These are phyloP conservation scores for Tricholauxania praeusta DNA, from an alignment of 2,888 invertebrate species.

Conservation along the genomic window DNA sequence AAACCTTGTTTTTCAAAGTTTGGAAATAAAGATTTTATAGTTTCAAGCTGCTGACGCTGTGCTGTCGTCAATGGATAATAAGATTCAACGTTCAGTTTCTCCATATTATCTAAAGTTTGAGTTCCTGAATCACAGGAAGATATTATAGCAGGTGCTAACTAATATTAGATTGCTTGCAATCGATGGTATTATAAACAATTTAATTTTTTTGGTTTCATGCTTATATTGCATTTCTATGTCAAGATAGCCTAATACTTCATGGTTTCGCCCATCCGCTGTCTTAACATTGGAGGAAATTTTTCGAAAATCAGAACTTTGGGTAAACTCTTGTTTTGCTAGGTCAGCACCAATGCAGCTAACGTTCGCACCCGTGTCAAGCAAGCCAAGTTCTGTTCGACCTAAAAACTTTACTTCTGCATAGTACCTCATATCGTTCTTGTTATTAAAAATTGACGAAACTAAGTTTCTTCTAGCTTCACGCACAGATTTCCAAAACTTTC, in stretches of 20 bases:
- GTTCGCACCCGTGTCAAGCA: not conserved
- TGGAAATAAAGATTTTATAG: not conserved
- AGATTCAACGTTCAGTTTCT: not conserved
- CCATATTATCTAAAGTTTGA: not conserved
- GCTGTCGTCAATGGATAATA: not conserved
- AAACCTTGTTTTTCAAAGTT: constrained; percentile 26
- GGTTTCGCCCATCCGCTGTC: not conserved
- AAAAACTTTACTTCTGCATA: constrained; percentile 9
- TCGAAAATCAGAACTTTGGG: not conserved
- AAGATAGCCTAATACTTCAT: not conserved
- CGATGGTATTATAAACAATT: constrained; percentile 26
- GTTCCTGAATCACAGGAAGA: not conserved
- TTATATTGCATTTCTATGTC: constrained; percentile 20
- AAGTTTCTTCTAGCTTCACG: not conserved
- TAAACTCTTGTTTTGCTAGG: not conserved
- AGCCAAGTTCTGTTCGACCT: not conserved
- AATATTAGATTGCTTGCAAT: constrained; percentile 21
- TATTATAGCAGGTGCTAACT: constrained; percentile 13
- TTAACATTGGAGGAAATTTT: not conserved
- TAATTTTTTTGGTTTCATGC: not conserved
- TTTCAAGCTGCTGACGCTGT: not conserved
- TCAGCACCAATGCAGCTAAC: not conserved
- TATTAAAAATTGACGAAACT: not conserved
- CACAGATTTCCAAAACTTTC: not conserved
- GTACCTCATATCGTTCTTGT: not conserved